phyloP scores from a whole-genome alignment of 1,140 invertebrate genomes.

The Dinoponera quadriceps region DNA sequence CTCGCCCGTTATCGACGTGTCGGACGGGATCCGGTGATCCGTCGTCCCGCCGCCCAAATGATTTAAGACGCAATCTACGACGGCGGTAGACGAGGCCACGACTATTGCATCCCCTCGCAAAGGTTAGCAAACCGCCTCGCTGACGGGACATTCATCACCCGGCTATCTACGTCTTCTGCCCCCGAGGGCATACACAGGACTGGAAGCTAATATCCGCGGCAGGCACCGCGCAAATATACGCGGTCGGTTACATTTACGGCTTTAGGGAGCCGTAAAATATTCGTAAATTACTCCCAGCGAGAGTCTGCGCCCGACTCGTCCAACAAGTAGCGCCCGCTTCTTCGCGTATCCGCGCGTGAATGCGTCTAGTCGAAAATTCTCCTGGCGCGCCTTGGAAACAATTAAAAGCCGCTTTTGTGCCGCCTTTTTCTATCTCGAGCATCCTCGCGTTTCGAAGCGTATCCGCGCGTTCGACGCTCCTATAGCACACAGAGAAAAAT shows the following conservation, averaged over 20 bases:
- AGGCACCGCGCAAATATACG: slow-evolving; percentile 51
- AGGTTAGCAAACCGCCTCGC: slow-evolving; percentile 49
- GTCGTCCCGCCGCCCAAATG: slow-evolving; percentile 20
- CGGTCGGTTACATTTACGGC: slow-evolving; percentile 53
- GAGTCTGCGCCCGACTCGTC: slow-evolving; percentile 18
- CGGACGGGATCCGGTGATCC: neutral
- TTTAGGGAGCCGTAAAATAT: slow-evolving; percentile 58
- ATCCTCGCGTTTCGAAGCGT: too few species aligned
- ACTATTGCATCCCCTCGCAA: slow-evolving; percentile 39
- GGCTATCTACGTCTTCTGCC: slow-evolving; percentile 45
- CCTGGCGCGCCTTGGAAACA: neutral
- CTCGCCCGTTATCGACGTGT: slow-evolving; percentile 14
- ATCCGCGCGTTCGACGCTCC: neutral
- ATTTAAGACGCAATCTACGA: slow-evolving; percentile 42
- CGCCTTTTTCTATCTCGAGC: neutral
- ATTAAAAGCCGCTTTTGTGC: neutral
- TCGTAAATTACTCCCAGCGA: slow-evolving; percentile 56
- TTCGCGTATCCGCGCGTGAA: neutral
- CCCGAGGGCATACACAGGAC: slow-evolving; percentile 47
- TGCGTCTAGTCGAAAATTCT: slow-evolving; percentile 25
- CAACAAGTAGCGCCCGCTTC: slow-evolving; percentile 45
- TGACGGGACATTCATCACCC: slow-evolving; percentile 55
- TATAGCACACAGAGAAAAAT: too few species aligned
- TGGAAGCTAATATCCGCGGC: slow-evolving; percentile 56
- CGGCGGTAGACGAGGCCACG: slow-evolving; percentile 19